Evolutionary conservation across 64 coral and sea anemone species (phyloP).

Genomic region (Actinia equina): DNA sequence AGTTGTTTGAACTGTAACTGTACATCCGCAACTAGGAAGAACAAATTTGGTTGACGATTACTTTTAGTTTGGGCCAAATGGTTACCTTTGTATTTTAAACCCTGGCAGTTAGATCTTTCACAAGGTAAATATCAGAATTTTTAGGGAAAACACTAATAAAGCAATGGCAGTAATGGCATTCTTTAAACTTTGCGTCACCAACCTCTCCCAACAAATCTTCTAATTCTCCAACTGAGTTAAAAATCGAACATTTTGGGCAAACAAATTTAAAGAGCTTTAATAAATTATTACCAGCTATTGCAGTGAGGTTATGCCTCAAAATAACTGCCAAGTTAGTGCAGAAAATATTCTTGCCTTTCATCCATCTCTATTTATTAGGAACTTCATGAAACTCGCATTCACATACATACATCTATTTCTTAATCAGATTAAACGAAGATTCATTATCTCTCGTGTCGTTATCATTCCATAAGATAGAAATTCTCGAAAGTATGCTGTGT

Average conservation of each 20-base stretch:
- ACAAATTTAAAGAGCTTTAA: conserved; percentile 12
- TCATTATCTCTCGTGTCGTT: too few species aligned
- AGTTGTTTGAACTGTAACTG: conserved; percentile 23
- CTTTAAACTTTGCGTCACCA: conserved; percentile 15
- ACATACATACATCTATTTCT: too few species aligned
- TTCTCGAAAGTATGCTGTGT: too few species aligned
- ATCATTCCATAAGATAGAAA: too few species aligned
- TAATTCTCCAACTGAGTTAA: conserved; percentile 17
- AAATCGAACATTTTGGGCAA: conserved; percentile 8
- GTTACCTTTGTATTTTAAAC: conserved; percentile 23
- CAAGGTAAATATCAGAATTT: too few species aligned
- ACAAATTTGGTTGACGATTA: conserved; percentile 29
- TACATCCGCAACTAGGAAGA: neutral
- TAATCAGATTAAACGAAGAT: too few species aligned
- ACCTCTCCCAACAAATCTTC: conserved; percentile 34
- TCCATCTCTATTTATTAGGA: too few species aligned
- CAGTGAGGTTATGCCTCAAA: conserved; percentile 42
- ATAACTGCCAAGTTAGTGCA: too few species aligned
- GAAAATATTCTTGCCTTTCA: too few species aligned
- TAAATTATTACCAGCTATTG: conserved; percentile 21
- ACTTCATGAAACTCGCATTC: too few species aligned
- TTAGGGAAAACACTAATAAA: conserved; percentile 17
- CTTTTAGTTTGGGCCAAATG: conserved; percentile 7
- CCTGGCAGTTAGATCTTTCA: too few species aligned
- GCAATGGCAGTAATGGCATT: conserved; percentile 18